A percentile compares a stretch with the other conserved stretches of the same genome.
Evolutionary conservation across 2,888 invertebrate species (phyloP).

Genomic region (Cataglyphis cursor): DNA sequence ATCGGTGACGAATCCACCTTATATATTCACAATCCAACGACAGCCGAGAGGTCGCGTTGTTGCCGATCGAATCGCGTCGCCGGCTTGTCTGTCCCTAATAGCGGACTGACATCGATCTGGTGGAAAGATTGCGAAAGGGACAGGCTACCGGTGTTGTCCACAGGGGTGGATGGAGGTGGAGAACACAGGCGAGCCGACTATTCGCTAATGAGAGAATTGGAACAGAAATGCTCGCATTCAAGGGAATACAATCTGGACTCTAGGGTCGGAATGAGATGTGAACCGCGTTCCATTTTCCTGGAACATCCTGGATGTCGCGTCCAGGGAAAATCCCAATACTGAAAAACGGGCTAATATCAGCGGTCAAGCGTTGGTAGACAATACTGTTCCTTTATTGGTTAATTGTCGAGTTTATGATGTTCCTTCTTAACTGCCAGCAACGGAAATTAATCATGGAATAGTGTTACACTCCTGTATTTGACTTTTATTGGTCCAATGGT

Average conservation of each 20-base stretch:
- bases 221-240: background rate
- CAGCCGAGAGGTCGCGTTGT: conserved; percentile 30
- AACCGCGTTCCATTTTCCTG: background rate
- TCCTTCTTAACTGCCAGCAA: too few relatives aligned
- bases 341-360: too few relatives aligned
- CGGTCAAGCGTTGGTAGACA: too few relatives aligned
- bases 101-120: conserved; percentile 47
- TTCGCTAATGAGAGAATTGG: background rate
- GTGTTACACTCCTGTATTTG: too few relatives aligned
- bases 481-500: too few relatives aligned
- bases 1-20: background rate
- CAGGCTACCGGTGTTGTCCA: conserved; percentile 30
- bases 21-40: conserved; percentile 30
- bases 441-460: too few relatives aligned
- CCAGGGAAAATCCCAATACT: too few relatives aligned
- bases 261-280: background rate
- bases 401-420: too few relatives aligned
- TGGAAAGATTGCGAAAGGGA: conserved; percentile 49
- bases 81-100: conserved; percentile 53
- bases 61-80: conserved; percentile 53
- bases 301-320: background rate
- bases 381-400: too few relatives aligned
- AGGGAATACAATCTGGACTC: too few relatives aligned
- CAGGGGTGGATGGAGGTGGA: conserved; percentile 32
- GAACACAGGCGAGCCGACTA: conserved; percentile 13